phyloP scores from a whole-genome alignment of 2,113 vertebrate genomes.

The Takifugu bimaculatus region DNA sequence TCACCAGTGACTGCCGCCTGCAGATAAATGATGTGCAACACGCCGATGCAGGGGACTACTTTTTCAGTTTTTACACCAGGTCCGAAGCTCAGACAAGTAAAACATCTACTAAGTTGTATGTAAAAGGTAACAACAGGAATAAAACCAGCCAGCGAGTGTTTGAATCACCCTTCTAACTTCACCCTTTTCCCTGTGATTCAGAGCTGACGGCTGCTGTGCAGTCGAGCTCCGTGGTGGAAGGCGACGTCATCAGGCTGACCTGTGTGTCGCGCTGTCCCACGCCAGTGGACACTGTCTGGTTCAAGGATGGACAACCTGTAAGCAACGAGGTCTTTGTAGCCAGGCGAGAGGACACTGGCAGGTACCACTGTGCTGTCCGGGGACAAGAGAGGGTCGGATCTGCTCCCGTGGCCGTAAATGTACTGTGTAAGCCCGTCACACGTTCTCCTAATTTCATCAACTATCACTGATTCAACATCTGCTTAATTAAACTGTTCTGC shows the following conservation, averaged over 20 bases:
- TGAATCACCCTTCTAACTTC: not conserved
- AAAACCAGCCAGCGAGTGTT: no score
- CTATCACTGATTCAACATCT: not conserved
- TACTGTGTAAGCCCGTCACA: no score
- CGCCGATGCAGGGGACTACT: constrained; percentile 29
- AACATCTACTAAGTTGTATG: not conserved
- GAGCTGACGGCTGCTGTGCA: constrained; percentile 33
- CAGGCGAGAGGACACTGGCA: constrained; percentile 41
- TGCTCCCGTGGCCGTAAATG: no score
- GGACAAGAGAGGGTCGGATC: no score
- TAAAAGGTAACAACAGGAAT: constrained; percentile 31
- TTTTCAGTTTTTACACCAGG: constrained; percentile 24
- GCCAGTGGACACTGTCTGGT: constrained; percentile 18
- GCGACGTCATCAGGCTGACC: constrained; percentile 25
- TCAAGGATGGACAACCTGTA: constrained; percentile 31
- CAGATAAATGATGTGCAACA: constrained; percentile 28
- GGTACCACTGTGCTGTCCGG: no score
- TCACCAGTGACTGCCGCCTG: constrained; percentile 11
- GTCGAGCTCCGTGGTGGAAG: constrained; percentile 44
- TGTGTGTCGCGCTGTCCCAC: constrained; percentile 15
- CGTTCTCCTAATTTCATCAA: no score
- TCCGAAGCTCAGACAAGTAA: not conserved
- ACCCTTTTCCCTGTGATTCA: constrained; percentile 16
- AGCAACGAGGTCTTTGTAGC: constrained; percentile 5
- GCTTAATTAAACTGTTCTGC: not conserved